Conservation (phyloP, 2,888 invertebrate species). For the Callyntrura sp. region DNA sequence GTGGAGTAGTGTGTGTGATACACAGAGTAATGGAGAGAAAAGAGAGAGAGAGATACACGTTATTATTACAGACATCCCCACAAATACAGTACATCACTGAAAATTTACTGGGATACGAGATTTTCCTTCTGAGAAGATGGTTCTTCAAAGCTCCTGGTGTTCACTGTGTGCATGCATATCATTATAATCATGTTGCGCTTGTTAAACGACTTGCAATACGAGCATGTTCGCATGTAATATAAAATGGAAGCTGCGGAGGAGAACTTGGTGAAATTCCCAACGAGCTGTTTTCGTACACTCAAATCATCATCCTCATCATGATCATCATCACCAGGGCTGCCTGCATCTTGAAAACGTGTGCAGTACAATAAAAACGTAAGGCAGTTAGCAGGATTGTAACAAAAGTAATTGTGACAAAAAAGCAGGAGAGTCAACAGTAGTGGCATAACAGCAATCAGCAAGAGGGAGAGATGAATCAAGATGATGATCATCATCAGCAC, state of each 20-base stretch:
- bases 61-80: not conserved
- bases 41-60: not conserved
- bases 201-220: conserved; percentile 15
- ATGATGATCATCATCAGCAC: not conserved
- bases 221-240: conserved; percentile 26
- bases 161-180: conserved; percentile 62
- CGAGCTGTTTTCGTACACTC: conserved; percentile 64
- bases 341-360: conserved; percentile 26
- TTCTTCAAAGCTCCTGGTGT: conserved; percentile 68
- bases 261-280: conserved; percentile 71
- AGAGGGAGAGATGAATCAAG: conserved; percentile 58
- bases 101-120: conserved; percentile 49
- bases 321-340: conserved; percentile 38
- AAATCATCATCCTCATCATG: conserved; percentile 46
- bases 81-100: conserved; percentile 49
- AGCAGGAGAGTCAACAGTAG: conserved; percentile 55
- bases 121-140: conserved; percentile 57
- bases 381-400: conserved; percentile 54
- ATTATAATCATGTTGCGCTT: conserved; percentile 57
- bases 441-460: conserved; percentile 64
- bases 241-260: conserved; percentile 6
- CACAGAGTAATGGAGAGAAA: conserved; percentile 14
- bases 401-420: conserved; percentile 70
- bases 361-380: conserved; percentile 61
- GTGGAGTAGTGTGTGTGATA: not conserved